Conservation (phyloP, 1,140 invertebrate species). For the Geopemphigus sp. region DNA sequence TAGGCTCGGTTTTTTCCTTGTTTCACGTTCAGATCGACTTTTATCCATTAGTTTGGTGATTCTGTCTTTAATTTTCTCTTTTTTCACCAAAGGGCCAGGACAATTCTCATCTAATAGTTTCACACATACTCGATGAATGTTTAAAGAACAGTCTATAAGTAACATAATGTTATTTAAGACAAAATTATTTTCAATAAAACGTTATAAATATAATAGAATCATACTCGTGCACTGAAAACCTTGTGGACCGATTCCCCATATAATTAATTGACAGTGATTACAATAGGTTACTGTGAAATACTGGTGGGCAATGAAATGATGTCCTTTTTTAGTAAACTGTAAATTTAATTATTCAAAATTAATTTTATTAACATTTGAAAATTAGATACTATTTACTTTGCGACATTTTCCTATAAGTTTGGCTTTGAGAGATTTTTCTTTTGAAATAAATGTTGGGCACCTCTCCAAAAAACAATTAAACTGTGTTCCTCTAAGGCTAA, state of each 20-base stretch:
- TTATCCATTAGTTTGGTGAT: slow-evolving; percentile 75
- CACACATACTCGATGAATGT: slow-evolving; percentile 82
- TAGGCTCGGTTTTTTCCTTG: slow-evolving; percentile 58
- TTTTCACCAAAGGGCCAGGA: slow-evolving; percentile 71
- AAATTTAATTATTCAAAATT: slow-evolving; percentile 52
- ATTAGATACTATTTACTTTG: slow-evolving; percentile 60
- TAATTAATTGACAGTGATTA: slow-evolving; percentile 86
- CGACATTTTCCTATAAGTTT: slow-evolving; percentile 70
- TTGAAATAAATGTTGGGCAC: slow-evolving; percentile 76
- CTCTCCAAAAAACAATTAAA: slow-evolving; percentile 62
- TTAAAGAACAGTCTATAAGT: slow-evolving; percentile 78
- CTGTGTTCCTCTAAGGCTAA: slow-evolving; percentile 63
- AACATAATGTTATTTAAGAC: slow-evolving; percentile 37
- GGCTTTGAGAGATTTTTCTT: slow-evolving; percentile 76
- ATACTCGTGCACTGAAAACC: slow-evolving; percentile 86
- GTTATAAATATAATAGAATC: slow-evolving; percentile 51
- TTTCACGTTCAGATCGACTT: slow-evolving; percentile 63
- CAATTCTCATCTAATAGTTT: slow-evolving; percentile 80
- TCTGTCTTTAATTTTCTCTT: slow-evolving; percentile 65
- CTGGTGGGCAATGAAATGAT: slow-evolving; percentile 85
- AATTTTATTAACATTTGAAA: background rate
- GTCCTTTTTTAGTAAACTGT: slow-evolving; percentile 73
- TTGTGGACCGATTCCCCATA: slow-evolving; percentile 92
- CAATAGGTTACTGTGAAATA: slow-evolving; percentile 87
- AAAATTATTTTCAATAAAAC: background rate